phyloP scores from a whole-genome alignment of 2,113 vertebrate genomes.

The Caretta caretta region DNA sequence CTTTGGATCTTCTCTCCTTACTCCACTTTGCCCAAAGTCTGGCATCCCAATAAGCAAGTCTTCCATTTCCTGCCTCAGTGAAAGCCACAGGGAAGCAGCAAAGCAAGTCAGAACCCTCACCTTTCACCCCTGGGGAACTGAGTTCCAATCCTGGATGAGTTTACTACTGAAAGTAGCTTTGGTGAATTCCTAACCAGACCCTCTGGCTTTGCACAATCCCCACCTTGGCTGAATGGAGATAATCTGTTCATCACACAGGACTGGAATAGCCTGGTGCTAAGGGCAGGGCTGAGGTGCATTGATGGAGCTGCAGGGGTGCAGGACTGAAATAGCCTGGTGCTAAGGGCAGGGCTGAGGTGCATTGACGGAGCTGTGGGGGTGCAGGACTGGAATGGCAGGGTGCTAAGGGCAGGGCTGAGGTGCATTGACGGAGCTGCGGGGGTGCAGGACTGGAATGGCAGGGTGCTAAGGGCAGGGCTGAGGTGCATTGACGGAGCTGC shows the following conservation, averaged over 20 bases:
- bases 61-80: not conserved
- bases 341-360: not conserved
- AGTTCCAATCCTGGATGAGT: not conserved
- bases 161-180: not conserved
- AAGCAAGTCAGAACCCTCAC: not conserved
- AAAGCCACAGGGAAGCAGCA: not conserved
- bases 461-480: not conserved
- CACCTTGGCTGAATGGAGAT: not conserved
- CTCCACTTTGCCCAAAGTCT: accelerated
- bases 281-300: not conserved
- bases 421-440: too few relatives aligned
- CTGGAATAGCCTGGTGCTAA: not conserved
- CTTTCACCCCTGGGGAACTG: not conserved
- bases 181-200: not conserved
- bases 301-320: not conserved
- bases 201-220: not conserved
- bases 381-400: too few relatives aligned
- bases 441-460: too few relatives aligned
- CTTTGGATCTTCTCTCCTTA: accelerated
- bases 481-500: not conserved
- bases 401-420: too few relatives aligned
- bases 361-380: too few relatives aligned
- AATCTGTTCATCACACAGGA: not conserved
- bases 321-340: not conserved
- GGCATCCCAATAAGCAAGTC: not conserved